These are phyloP conservation scores for Lagopus leucura DNA, from an alignment of 2,113 vertebrate genomes.

Conservation along the genomic window DNA sequence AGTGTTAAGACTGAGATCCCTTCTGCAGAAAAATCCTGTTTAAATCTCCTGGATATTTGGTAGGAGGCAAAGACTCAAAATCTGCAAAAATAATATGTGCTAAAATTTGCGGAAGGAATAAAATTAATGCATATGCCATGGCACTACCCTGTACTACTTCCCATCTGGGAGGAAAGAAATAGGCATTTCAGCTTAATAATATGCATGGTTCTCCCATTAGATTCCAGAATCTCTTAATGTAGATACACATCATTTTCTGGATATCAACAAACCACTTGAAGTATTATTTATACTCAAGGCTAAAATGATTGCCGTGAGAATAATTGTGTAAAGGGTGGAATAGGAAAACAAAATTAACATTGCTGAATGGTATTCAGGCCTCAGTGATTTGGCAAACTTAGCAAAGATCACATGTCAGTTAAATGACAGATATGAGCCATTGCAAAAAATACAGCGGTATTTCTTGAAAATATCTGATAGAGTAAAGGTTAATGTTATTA, in stretches of 20 bases:
- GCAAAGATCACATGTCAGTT: constrained; percentile 72
- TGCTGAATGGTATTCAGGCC: constrained; percentile 72
- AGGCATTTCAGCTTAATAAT: constrained; percentile 63
- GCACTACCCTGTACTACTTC: constrained; percentile 48
- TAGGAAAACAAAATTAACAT: constrained; percentile 72
- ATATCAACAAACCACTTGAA: constrained; percentile 65
- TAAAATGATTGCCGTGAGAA: constrained; percentile 69
- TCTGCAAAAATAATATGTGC: constrained; percentile 55
- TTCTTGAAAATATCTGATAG: constrained; percentile 67
- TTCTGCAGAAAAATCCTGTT: constrained; percentile 11
- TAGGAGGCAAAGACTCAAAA: constrained; percentile 42
- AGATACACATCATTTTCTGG: constrained; percentile 56
- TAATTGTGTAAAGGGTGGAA: constrained; percentile 65
- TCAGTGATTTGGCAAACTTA: constrained; percentile 70
- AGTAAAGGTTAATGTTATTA: constrained; percentile 70
- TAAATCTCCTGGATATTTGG: constrained; percentile 44
- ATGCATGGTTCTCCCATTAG: constrained; percentile 64
- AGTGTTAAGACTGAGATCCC: background rate
- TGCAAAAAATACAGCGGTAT: constrained; percentile 59
- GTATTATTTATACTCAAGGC: constrained; percentile 69
- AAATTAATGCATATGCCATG: constrained; percentile 62
- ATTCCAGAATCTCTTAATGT: constrained; percentile 60
- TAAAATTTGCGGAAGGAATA: constrained; percentile 57
- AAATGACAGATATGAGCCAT: constrained; percentile 58
- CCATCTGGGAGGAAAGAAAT: constrained; percentile 63